Base-by-base conservation (phyloP, 2,113 vertebrate species). In the Ascaphus truei region DNA sequence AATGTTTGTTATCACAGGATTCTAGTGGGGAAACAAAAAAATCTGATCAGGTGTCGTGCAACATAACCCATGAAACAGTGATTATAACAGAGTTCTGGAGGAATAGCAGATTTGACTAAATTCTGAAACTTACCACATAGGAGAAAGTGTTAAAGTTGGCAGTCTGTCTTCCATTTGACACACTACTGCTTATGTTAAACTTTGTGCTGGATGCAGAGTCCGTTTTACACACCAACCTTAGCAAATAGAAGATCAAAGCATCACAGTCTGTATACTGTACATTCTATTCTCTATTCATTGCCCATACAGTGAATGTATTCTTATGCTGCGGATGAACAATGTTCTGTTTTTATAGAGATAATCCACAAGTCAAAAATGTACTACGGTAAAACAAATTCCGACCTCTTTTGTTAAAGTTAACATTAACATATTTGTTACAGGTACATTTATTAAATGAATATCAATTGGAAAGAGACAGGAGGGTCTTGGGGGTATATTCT, bases 221-320 rank as follows among this genome's bases (percentile, higher is more conserved):
- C 25, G 92, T 87, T 59, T 79, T 90, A 79, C 95, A 98, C 72
- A 95, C 91, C 68, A 98, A 77, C 85, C 94, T 96, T 85, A 78
- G 77, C 83, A 81, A 82, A 64, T 22, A 77, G 62, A 77, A 80
- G 85, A 77, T 62, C 43, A 75, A 75, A 50, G 23, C n/a, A n/a
- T n/a, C n/a, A n/a, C n/a, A n/a, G n/a, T n/a, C n/a, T n/a, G n/a
- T n/a, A n/a, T n/a, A n/a, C n/a, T n/a, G n/a, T n/a, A n/a, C n/a
- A n/a, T n/a, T n/a, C n/a, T n/a, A n/a, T n/a, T n/a, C n/a, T n/a
- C n/a, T n/a, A n/a, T n/a, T n/a, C n/a, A n/a, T n/a, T n/a, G n/a
- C n/a, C n/a, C n/a, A n/a, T n/a, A n/a, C n/a, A n/a, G n/a, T n/a
- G n/a, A n/a, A n/a, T n/a, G n/a, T n/a, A n/a, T n/a, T n/a, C n/a